Evolutionary conservation across 2,113 vertebrate species (phyloP), one percentile per base, ranked within the genome.

Genomic region (Vireo altiloquus): DNA sequence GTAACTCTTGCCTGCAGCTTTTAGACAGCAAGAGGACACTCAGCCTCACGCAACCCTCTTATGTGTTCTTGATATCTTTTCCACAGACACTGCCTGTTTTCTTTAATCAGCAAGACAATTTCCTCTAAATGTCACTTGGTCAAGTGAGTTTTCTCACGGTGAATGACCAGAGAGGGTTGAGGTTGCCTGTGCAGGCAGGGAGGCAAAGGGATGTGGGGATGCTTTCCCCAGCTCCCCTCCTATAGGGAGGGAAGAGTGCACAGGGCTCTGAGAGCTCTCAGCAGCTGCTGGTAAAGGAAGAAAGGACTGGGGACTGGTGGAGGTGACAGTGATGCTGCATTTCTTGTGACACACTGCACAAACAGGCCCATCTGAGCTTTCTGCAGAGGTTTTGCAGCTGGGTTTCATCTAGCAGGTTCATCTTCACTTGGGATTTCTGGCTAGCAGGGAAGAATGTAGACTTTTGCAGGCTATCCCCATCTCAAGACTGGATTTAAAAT

Each of bases 71-170:
- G 53, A 53, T 57, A 33, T 35, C 35, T 89, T 61, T 63, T 90
- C 27, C 25, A 37, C 11, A 59, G 47, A 28, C 44, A 54, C 52
- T 77, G 39, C 10, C 3, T 35, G 25, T 82, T 91, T 79, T 33
- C 49, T 96, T 83, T 70, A 82, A 79, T 56, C 60, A 87, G 54
- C n/a, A n/a, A 87, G 93, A 78, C 65, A 54, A 31, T 83, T 90
- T 93, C 57, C 57, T 82, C 17, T 75, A 81, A 87, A 83, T 83
- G 72, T 81, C 31, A 19, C 49, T 90, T 44, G 60, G 80, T 87
- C 79, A 63, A 46, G 39, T 10, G 37, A 94, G 53, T 75, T 86
- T 91, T 30, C 25, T 64, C 31, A 8, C 9, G 0, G 0, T 3
- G 8, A 78, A 57, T 17, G 59, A 25, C 10, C 2, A 1, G 25